These are phyloP conservation scores for Platorchestia sp. DNA, from an alignment of 1,140 invertebrate species.

Conservation along the genomic window DNA sequence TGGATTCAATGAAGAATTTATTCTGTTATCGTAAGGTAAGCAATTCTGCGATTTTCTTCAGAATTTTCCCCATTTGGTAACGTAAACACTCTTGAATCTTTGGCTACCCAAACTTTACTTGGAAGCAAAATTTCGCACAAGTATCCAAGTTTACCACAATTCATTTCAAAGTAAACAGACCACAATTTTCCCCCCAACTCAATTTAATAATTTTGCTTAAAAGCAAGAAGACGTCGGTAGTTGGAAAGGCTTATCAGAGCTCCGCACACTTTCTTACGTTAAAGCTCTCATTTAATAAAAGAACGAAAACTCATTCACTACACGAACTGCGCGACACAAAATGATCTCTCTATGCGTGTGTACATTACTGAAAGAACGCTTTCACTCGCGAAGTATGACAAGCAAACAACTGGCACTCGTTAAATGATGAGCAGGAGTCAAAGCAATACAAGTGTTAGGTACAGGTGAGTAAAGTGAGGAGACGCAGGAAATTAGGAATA, in stretches of 20 bases:
- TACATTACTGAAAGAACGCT: background rate
- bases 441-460: background rate
- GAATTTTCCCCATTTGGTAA: background rate
- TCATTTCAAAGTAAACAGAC: background rate
- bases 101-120: background rate
- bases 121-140: background rate
- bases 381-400: too few relatives aligned
- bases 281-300: too few relatives aligned
- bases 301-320: background rate
- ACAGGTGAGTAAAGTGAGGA: background rate
- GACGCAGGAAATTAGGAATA: background rate
- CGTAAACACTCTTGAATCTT: background rate
- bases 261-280: too few relatives aligned
- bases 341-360: background rate
- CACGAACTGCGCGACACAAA: background rate
- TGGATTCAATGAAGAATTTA: background rate
- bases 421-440: background rate
- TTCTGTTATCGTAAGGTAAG: too few relatives aligned
- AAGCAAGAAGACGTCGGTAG: background rate
- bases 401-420: background rate
- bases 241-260: too few relatives aligned
- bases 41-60: too few relatives aligned
- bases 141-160: background rate
- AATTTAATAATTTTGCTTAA: background rate
- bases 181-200: background rate